These are phyloP conservation scores for Alethe castanea DNA, from an alignment of 2,113 vertebrate genomes.

Conservation along the genomic window DNA sequence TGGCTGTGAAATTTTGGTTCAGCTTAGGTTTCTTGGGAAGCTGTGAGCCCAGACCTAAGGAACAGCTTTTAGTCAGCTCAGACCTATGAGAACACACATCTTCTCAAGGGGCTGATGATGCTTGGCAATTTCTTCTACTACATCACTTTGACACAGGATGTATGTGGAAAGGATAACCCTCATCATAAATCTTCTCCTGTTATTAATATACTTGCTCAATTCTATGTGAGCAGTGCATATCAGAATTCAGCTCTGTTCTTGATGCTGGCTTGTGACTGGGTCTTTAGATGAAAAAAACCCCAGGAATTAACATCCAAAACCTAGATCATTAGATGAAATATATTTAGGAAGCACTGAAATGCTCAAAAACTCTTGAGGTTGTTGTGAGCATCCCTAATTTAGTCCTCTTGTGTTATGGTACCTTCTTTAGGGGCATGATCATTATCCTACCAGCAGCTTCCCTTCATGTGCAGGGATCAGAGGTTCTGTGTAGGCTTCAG, in stretches of 20 bases:
- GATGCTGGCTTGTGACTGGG: neutral
- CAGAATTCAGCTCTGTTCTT: neutral
- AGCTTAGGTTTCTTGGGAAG: neutral
- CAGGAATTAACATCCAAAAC: neutral
- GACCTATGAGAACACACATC: neutral
- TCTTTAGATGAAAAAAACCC: neutral
- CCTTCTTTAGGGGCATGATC: neutral
- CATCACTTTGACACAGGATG: neutral
- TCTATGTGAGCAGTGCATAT: neutral
- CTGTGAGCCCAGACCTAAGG: neutral
- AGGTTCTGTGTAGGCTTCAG: neutral
- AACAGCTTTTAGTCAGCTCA: rapidly evolving
- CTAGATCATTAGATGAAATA: neutral
- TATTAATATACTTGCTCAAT: neutral
- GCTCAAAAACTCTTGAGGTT: neutral
- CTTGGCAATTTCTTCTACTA: neutral
- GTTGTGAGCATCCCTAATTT: neutral
- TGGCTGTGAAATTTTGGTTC: neutral
- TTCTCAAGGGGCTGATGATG: neutral
- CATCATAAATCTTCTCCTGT: neutral
- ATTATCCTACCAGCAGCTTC: neutral
- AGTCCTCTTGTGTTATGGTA: neutral
- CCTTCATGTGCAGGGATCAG: neutral
- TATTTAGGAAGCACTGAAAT: neutral
- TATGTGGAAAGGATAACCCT: neutral